These are phyloP conservation scores for Myotis daubentonii DNA, from an alignment of 2,797 vertebrate species.

Conservation along the genomic window DNA sequence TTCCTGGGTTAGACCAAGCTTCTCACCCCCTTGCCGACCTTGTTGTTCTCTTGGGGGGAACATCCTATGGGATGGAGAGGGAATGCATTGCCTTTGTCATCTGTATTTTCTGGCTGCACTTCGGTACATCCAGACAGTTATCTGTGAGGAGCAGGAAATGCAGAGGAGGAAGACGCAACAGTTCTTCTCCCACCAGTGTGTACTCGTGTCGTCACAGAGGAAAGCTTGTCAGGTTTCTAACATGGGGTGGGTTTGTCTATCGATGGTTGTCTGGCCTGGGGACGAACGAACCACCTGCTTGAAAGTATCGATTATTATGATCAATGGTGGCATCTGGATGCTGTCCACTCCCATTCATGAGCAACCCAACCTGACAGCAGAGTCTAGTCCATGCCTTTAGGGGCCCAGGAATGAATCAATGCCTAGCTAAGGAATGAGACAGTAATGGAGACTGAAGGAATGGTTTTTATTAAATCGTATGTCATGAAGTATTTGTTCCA, in stretches of 20 bases:
- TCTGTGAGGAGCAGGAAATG: neutral
- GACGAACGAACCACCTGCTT: neutral
- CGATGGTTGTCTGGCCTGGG: neutral
- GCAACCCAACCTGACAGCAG: neutral
- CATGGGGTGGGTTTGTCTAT: neutral
- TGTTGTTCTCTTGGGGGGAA: neutral
- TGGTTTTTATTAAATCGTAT: slow-evolving; percentile 11
- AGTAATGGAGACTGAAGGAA: neutral
- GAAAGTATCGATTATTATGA: neutral
- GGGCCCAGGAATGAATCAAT: neutral
- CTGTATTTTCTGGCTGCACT: neutral
- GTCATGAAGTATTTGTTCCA: slow-evolving; percentile 26
- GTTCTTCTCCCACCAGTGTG: neutral
- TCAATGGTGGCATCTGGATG: neutral
- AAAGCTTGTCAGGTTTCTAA: neutral
- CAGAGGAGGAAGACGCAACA: neutral
- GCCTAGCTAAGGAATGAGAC: slow-evolving; percentile 10
- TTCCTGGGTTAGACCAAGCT: neutral
- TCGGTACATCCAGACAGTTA: neutral
- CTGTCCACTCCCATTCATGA: neutral
- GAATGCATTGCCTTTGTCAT: neutral
- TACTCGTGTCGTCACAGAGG: neutral
- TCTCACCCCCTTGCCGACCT: neutral
- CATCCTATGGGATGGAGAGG: neutral
- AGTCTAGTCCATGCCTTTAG: neutral